These are phyloP conservation scores for Lepus timidus DNA, from an alignment of 2,113 vertebrate genomes.

Conservation along the genomic window DNA sequence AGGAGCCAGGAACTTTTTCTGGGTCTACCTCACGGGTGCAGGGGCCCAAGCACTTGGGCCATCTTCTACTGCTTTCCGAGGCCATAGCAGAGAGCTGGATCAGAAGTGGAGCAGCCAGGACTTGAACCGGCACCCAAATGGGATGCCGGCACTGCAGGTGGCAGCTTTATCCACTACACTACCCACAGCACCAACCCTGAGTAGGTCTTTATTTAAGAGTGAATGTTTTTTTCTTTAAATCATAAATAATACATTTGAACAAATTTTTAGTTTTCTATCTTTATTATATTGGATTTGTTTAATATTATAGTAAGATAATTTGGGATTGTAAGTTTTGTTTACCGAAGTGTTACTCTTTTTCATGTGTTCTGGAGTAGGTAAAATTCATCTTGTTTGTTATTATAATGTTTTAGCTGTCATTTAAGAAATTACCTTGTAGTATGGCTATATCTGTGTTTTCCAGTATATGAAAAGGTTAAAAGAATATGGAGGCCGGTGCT, in stretches of 20 bases:
- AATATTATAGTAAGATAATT: conserved; percentile 9
- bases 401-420: neutral
- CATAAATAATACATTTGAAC: neutral
- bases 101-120: too few species aligned
- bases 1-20: too few species aligned
- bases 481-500: neutral
- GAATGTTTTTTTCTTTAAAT: neutral
- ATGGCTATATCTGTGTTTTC: neutral
- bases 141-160: too few species aligned
- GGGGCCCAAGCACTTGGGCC: too few species aligned
- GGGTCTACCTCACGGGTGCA: too few species aligned
- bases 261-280: neutral
- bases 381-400: neutral
- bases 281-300: conserved; percentile 17
- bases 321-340: neutral
- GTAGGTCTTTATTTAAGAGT: neutral
- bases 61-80: too few species aligned
- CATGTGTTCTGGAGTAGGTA: neutral
- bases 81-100: too few species aligned
- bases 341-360: neutral
- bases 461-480: neutral
- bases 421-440: neutral
- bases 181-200: too few species aligned
- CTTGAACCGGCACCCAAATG: too few species aligned
- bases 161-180: too few species aligned